A percentile compares a stretch with the other conserved stretches of the same genome.
phyloP scores from a whole-genome alignment of 2,888 invertebrate species.

The Penaeus monodon region DNA sequence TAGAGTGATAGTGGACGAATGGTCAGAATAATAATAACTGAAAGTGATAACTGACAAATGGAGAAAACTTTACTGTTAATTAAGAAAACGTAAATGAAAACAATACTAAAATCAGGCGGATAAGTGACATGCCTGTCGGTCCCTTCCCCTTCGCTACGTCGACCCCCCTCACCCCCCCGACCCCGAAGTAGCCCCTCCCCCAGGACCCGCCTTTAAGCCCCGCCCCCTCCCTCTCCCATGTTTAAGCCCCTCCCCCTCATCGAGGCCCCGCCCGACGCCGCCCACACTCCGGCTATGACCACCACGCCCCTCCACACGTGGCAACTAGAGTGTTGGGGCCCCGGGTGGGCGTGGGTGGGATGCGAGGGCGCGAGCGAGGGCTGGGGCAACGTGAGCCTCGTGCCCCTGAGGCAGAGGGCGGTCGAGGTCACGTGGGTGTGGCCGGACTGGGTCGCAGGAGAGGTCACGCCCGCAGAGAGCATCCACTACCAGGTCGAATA shows the following conservation, averaged over 20 bases:
- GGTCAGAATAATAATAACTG: too few species aligned
- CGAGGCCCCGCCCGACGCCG: slow-evolving; percentile 13
- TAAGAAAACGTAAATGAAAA: not conserved
- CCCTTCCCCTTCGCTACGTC: not conserved
- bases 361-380: slow-evolving; percentile 48
- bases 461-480: not conserved
- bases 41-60: too few species aligned
- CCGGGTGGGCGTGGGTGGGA: slow-evolving; percentile 41
- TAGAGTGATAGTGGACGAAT: too few species aligned
- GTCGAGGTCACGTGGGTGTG: slow-evolving; percentile 53
- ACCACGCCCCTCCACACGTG: slow-evolving; percentile 30
- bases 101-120: not conserved
- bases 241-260: not conserved
- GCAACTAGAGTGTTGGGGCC: slow-evolving; percentile 45
- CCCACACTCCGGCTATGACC: not conserved
- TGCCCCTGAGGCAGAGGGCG: slow-evolving; percentile 40
- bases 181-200: not conserved
- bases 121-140: not conserved
- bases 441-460: slow-evolving; percentile 31
- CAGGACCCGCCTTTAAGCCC: not conserved
- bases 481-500: slow-evolving; percentile 41
- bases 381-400: slow-evolving; percentile 49
- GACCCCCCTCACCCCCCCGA: not conserved
- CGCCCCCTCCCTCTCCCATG: slow-evolving; percentile 19
- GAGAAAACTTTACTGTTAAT: too few species aligned